phyloP scores from a whole-genome alignment of 2,113 vertebrate genomes.

The Anser brachyrhynchus region DNA sequence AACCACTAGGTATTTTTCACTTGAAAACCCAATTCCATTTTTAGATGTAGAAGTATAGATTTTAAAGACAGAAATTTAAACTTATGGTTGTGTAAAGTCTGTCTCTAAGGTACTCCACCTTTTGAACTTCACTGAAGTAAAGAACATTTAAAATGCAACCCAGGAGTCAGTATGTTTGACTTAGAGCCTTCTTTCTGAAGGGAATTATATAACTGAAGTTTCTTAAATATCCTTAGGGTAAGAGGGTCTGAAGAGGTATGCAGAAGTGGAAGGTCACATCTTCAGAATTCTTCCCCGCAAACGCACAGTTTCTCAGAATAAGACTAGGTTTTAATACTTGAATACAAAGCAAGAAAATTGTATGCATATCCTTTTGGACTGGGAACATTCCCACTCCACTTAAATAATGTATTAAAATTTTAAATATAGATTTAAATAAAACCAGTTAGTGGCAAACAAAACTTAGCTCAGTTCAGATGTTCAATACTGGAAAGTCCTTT shows the following conservation, averaged over 20 bases:
- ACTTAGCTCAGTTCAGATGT: not conserved
- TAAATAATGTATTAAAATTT: not conserved
- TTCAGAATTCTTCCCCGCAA: not conserved
- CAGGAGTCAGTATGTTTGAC: not conserved
- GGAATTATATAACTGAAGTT: conserved; percentile 9
- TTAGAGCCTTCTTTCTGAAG: conserved; percentile 32
- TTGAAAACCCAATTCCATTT: not conserved
- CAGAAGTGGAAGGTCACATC: not conserved
- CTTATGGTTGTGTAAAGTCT: not conserved
- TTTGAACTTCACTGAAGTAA: conserved; percentile 38
- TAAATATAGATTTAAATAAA: not conserved
- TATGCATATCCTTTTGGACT: not conserved
- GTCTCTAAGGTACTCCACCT: not conserved
- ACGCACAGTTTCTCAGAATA: not conserved
- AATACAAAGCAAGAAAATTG: not conserved
- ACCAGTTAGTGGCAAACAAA: not conserved
- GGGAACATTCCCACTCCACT: not conserved
- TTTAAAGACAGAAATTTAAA: not conserved
- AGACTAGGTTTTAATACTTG: not conserved
- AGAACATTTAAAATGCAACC: conserved; percentile 26
- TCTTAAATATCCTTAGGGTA: conserved; percentile 27
- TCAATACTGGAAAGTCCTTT: not conserved
- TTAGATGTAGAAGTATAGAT: not conserved
- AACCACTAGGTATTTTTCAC: not conserved
- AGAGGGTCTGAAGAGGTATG: not conserved